Base-by-base conservation (phyloP, 2,888 invertebrate species). In the Psylliodes chrysocephalus region DNA sequence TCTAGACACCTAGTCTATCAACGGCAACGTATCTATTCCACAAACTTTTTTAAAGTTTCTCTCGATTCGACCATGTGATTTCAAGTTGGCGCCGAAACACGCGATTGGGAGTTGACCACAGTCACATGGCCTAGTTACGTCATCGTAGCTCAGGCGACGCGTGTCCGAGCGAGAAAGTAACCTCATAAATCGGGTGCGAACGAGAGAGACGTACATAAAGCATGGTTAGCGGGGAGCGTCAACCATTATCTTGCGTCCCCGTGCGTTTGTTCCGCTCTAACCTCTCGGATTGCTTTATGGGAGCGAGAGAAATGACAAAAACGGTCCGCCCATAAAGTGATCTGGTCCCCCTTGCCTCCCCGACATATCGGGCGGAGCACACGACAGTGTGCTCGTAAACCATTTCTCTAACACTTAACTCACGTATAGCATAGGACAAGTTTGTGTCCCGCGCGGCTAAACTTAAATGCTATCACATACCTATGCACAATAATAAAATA, bases 211-310 rank as follows among this genome's bases (percentile, higher is more conserved):
- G 80, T 76, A 76, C 82, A 82, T 83, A 83, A 83, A 83, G 82
- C 82, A 83, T 82, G 82, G 81, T 82, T 82, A 82, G 83, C 81
- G 82, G 82, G 82, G 82, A 82, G 82, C 81, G 82, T 82, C 83
- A 82, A 83, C 83, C 83, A 83, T 83, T 83, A 83, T 82, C 82
- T 81, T 78, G 81, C 79, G 77, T 79, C 81, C 80, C 80, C 76
- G 69, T 71, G 71, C 78, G 77, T 77, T 74, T 72, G 71, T 81
- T 75, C 64, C 69, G 66, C 71, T 68, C 63, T 46, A 17, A 42
- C 69, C 12, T 53, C 12, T 17, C 51, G 38, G 64, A 49, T 61
- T 64, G 33, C 49, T 54, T 59, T 52, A 55, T 52, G 63, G 28
- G 68, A 63, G 67, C 69, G 76, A 85, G 84, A 78, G 81, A 79